A percentile compares a stretch with the other conserved stretches of the same genome.
Evolutionary conservation across 2,888 invertebrate genomes (phyloP).

Genomic region (Abrostola triplasia): DNA sequence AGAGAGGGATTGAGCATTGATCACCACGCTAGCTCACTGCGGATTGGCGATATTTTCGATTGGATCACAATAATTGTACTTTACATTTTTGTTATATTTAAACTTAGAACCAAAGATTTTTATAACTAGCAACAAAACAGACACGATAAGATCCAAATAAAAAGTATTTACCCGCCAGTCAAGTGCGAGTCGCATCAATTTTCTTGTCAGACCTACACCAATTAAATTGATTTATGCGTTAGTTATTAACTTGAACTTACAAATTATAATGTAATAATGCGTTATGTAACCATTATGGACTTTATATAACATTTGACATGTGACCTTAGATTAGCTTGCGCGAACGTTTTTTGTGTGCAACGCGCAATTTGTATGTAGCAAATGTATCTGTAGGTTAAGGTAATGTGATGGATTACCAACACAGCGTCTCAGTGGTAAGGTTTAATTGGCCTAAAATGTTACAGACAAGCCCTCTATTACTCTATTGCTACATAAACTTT

Average conservation of each 20-base stretch:
- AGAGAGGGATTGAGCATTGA: too few relatives aligned
- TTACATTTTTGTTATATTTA: too few relatives aligned
- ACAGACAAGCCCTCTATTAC: too few relatives aligned
- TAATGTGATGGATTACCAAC: conserved; percentile 1
- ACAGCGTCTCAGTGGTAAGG: neutral
- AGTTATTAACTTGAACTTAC: conserved; percentile 30
- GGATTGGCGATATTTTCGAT: too few relatives aligned
- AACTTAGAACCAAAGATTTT: too few relatives aligned
- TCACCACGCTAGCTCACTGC: too few relatives aligned
- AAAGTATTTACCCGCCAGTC: conserved; percentile 21
- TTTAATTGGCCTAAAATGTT: neutral
- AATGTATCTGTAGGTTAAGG: conserved; percentile 40
- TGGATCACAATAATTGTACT: too few relatives aligned
- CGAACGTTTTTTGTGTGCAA: conserved; percentile 43
- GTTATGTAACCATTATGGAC: conserved; percentile 27
- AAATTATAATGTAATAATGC: conserved; percentile 32
- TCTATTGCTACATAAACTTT: too few relatives aligned
- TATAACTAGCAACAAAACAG: neutral
- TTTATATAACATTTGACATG: conserved; percentile 41
- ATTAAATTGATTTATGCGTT: conserved; percentile 50
- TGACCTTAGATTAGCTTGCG: conserved; percentile 40
- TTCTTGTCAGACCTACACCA: conserved; percentile 44
- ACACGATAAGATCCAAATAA: neutral
- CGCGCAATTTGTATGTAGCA: conserved; percentile 41
- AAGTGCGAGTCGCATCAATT: conserved; percentile 43